phyloP scores from a whole-genome alignment of 2,888 invertebrate species.

The Papilio demoleus region DNA sequence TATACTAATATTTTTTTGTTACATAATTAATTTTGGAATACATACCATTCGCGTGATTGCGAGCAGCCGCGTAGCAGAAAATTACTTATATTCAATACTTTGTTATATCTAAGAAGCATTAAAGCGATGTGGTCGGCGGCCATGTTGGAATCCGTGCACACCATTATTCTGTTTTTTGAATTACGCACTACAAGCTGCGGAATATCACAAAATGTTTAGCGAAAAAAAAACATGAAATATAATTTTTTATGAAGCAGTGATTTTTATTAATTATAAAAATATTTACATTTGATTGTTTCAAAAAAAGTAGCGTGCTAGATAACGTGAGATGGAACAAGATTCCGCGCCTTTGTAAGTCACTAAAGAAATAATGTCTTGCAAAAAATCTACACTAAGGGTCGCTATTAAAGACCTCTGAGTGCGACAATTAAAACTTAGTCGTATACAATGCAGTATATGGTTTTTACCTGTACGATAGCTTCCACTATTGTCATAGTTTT shows the following conservation, averaged over 20 bases:
- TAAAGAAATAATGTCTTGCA: no score
- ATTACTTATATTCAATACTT: constrained; percentile 56
- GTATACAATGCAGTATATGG: no score
- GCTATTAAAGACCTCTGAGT: no score
- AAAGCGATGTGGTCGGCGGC: constrained; percentile 72
- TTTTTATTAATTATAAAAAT: no score
- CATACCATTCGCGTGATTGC: constrained; percentile 65
- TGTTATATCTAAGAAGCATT: constrained; percentile 60
- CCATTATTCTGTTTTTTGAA: constrained; percentile 58
- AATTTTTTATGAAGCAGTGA: background rate
- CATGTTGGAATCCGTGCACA: constrained; percentile 75
- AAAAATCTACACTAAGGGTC: no score
- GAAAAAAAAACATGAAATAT: background rate
- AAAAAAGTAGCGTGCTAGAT: no score
- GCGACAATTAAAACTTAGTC: no score
- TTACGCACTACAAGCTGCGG: constrained; percentile 56
- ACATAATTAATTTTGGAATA: constrained; percentile 28
- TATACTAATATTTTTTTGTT: no score
- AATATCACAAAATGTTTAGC: constrained; percentile 29
- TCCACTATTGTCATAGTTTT: constrained; percentile 83
- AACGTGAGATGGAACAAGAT: no score
- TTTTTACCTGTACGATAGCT: constrained; percentile 64
- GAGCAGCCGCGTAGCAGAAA: constrained; percentile 66
- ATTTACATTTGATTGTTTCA: no score
- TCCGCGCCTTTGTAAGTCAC: no score